phyloP scores from a whole-genome alignment of 2,888 invertebrate genomes.

The Meta bourneti region DNA sequence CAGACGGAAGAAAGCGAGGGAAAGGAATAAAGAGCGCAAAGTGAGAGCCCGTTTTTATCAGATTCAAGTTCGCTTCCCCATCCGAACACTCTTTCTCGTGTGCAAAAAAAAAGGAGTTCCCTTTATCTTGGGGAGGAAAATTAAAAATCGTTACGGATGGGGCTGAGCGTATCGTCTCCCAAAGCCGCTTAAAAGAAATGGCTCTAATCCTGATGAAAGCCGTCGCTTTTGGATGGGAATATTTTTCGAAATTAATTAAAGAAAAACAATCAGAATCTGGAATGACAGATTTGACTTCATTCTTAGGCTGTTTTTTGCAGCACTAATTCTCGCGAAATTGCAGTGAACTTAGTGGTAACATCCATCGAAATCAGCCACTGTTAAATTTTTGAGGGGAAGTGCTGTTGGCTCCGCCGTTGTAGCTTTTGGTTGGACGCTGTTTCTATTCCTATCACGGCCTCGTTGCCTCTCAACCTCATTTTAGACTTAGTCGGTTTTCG shows the following conservation, averaged over 20 bases:
- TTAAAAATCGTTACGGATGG: neutral
- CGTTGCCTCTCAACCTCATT: too few species aligned
- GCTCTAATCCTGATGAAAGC: slow-evolving; percentile 20
- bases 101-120: slow-evolving; percentile 1
- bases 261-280: neutral
- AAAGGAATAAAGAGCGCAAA: neutral
- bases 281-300: neutral
- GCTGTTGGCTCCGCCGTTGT: too few species aligned
- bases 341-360: too few species aligned
- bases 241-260: neutral
- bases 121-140: neutral
- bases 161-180: too few species aligned
- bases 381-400: too few species aligned
- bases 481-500: too few species aligned
- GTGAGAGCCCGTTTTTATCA: neutral
- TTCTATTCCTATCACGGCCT: too few species aligned
- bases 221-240: neutral
- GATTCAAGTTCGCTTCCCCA: slow-evolving; percentile 12
- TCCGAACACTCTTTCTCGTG: neutral
- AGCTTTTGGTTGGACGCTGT: too few species aligned
- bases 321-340: neutral
- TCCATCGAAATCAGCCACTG: too few species aligned
- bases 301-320: neutral
- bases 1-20: neutral
- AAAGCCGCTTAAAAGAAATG: too few species aligned